Percentiles rank a stretch among this genome's conserved stretches.
Evolutionary conservation across 2,888 invertebrate genomes (phyloP).

Genomic region (Melanotus villosus): DNA sequence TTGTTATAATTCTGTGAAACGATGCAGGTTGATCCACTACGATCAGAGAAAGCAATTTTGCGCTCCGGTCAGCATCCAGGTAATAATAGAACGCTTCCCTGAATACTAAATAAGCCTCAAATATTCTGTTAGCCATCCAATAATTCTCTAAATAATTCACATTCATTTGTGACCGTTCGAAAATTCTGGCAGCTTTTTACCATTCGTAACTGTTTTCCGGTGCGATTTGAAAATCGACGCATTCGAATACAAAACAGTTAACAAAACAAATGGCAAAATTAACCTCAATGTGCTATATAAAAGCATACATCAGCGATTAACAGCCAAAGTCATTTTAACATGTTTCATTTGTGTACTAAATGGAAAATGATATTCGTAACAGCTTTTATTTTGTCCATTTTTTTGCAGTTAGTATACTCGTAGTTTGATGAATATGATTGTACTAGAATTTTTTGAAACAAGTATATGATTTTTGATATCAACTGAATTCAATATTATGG

Average conservation of each 20-base stretch:
- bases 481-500: no score
- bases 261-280: slow-evolving; percentile 15
- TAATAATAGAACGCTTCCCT: slow-evolving; percentile 53
- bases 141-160: slow-evolving; percentile 26
- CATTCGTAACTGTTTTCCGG: neutral
- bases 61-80: slow-evolving; percentile 59
- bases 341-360: no score
- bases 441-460: no score
- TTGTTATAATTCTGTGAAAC: slow-evolving; percentile 9
- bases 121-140: slow-evolving; percentile 20
- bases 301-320: no score
- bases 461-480: no score
- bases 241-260: slow-evolving; percentile 23
- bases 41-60: slow-evolving; percentile 52
- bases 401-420: no score
- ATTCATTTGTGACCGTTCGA: neutral
- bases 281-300: no score
- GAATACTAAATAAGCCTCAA: slow-evolving; percentile 55
- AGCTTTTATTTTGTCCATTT: no score
- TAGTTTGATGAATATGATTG: no score
- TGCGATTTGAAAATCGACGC: slow-evolving; percentile 15
- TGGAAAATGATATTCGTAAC: no score
- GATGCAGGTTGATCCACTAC: neutral
- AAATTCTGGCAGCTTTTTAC: neutral
- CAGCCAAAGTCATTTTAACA: no score